Conservation (phyloP, 2,888 invertebrate genomes). For the Drosophila nr. perissopoda region DNA sequence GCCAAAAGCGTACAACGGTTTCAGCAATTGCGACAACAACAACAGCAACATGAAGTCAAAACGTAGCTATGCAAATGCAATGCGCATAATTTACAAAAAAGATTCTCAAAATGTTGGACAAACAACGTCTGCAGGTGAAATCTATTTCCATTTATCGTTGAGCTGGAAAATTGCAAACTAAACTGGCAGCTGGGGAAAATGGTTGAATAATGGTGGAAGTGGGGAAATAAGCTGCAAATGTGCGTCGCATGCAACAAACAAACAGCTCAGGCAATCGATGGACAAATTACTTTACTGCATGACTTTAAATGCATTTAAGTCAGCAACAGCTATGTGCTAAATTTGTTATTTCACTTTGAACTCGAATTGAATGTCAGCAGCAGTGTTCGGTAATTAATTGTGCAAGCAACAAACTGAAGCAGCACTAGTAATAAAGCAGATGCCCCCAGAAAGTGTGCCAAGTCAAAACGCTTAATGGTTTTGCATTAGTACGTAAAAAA, state of each 20-base stretch:
- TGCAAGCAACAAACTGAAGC: background rate
- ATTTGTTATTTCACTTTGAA: conserved; percentile 12
- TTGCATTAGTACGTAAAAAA: conserved; percentile 76
- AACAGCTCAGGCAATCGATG: conserved; percentile 14
- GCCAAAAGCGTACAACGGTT: conserved; percentile 55
- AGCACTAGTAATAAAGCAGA: background rate
- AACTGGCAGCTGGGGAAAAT: conserved; percentile 43
- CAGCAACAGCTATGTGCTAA: background rate
- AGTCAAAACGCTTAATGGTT: conserved; percentile 73
- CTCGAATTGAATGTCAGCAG: conserved; percentile 10
- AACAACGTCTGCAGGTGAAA: conserved; percentile 78
- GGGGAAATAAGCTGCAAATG: conserved; percentile 31
- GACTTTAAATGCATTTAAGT: conserved; percentile 12
- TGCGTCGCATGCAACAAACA: conserved; percentile 29
- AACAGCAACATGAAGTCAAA: conserved; percentile 10
- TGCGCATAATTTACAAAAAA: conserved; percentile 76
- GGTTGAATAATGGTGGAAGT: background rate
- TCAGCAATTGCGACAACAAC: conserved; percentile 46
- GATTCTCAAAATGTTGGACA: conserved; percentile 74
- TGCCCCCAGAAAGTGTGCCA: conserved; percentile 60
- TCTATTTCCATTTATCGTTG: conserved; percentile 79
- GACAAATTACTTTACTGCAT: conserved; percentile 14
- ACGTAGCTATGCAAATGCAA: conserved; percentile 58
- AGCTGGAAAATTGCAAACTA: conserved; percentile 76
- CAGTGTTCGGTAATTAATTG: conserved; percentile 47